Conservation (phyloP, 2,113 vertebrate genomes). For the Mormyrus lacerda region DNA sequence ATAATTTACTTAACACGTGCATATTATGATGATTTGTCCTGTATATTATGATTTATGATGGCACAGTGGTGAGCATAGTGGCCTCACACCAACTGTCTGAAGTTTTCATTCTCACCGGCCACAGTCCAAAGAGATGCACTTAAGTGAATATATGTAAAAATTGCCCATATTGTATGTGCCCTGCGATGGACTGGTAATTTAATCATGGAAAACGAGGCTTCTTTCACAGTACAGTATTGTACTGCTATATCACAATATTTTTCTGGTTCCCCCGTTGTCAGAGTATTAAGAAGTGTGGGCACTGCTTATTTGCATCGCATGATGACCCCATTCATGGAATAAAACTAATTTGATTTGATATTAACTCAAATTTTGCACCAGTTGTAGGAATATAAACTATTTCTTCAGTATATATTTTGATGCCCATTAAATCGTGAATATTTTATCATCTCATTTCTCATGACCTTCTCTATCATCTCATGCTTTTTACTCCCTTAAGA, state of each 20-base stretch:
- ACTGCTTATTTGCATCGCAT: background rate
- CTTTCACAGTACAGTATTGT: background rate
- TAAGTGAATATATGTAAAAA: background rate
- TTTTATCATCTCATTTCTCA: background rate
- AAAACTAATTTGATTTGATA: background rate
- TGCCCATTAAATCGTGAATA: background rate
- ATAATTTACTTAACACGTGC: background rate
- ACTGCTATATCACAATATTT: background rate
- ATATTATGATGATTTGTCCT: background rate
- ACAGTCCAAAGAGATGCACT: background rate
- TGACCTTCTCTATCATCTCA: background rate
- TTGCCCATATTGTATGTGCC: background rate
- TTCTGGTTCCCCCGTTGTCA: background rate
- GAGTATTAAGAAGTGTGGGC: background rate
- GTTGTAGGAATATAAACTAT: background rate
- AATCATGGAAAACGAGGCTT: background rate
- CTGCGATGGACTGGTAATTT: background rate
- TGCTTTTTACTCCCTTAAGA: background rate
- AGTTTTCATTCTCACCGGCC: background rate
- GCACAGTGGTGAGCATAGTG: background rate
- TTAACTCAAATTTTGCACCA: background rate
- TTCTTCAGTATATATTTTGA: background rate
- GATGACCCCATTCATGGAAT: background rate
- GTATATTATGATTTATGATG: background rate
- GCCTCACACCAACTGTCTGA: background rate